Evolutionary conservation across 2,888 invertebrate species (phyloP).

Genomic region (Polymixis lichenea): DNA sequence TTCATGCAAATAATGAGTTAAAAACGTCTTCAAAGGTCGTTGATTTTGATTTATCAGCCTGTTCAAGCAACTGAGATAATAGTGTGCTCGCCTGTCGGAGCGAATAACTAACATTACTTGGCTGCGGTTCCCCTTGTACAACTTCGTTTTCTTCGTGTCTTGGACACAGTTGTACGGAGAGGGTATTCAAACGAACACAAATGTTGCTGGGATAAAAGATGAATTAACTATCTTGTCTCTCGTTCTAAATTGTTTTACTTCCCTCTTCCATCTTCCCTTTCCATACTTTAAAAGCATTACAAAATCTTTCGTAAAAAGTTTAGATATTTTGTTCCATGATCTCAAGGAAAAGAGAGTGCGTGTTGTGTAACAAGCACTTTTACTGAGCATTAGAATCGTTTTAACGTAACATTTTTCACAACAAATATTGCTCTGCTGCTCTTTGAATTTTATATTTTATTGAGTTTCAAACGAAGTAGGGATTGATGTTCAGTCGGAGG

Average conservation of each 20-base stretch:
- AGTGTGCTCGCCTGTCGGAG: background rate
- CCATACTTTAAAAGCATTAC: conserved; percentile 1
- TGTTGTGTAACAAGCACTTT: background rate
- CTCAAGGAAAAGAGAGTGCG: background rate
- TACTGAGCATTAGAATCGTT: background rate
- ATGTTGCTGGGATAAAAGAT: background rate
- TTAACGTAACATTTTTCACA: background rate
- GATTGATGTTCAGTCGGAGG: conserved; percentile 20
- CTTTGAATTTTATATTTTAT: conserved; percentile 16
- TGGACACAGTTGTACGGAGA: background rate
- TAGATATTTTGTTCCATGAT: background rate
- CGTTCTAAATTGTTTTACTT: background rate
- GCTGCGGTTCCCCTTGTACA: background rate
- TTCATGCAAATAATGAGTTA: conserved; percentile 28
- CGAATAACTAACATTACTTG: conserved; percentile 4
- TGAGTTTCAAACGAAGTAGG: conserved; percentile 27
- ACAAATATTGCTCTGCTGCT: conserved; percentile 1
- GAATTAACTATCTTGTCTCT: conserved; percentile 4
- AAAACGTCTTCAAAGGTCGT: conserved; percentile 15
- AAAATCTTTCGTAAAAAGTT: background rate
- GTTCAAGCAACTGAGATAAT: conserved; percentile 6
- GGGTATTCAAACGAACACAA: conserved; percentile 6
- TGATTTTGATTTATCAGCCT: conserved; percentile 29
- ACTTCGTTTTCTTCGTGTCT: conserved; percentile 1
- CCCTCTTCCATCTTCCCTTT: background rate